Evolutionary conservation across 2,797 vertebrate species (phyloP), one percentile per base, ranked within the genome.

Genomic region (Esox lucius): DNA sequence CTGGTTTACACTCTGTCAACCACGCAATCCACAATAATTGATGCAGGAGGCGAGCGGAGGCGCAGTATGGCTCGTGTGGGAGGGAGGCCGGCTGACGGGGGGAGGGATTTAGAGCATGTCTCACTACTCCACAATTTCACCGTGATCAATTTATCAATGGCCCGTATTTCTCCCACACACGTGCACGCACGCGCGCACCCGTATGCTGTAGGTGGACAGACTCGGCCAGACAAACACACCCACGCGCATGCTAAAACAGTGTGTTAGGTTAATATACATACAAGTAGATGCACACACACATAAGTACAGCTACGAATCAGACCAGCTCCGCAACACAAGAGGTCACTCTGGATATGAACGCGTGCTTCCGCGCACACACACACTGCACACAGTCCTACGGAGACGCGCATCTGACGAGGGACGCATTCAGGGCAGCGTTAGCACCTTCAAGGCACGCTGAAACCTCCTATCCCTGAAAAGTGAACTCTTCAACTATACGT

Each of bases 1-100:
- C 92, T 92, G 91, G 90, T 91, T 91, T 90, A 92, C 90, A 91
- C 89, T 90, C 90, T 88, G 89, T 91, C 91, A 90, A 89, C 88
- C 91, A 90, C 87, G 77, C 88, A 87, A 81, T 65, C 68, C 70
- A 64, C 73, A 75, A 84, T 91, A 91, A 92, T 88, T 90, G 90
- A 92, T 91, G 90, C 82, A 81, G 79, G 81, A 78, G 87, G 76
- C 26, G 68, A 35, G 28, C 2, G 59, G 35, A 72, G 72, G 51
- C 4, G n/a, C 11, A 19, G 78, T 68, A 81, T 80, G 69, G 87
- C 73, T 75, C 81, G 26, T 72, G 59, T 71, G 87, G 62, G 73
- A 56, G 64, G 64, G 72, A 48, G 61, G 62, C 42, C 51, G 35
- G 26, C 26, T 49, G 22, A 68, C 16, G 16, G 66, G 81, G 86